phyloP scores from a whole-genome alignment of 2,888 invertebrate genomes.

The Eumerus sabulonum region DNA sequence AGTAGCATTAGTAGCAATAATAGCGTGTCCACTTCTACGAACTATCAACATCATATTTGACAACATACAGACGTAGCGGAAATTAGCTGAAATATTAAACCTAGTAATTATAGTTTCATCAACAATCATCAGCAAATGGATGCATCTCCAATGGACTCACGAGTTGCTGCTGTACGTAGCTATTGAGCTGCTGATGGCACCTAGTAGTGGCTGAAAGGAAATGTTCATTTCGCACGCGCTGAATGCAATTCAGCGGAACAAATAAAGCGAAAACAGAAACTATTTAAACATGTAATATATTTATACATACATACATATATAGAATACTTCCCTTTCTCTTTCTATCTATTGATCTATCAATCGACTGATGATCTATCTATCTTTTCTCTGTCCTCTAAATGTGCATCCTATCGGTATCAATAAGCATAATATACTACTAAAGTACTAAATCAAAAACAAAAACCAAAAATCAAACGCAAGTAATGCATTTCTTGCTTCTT shows the following conservation, averaged over 20 bases:
- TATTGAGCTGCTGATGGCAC: slow-evolving; percentile 22
- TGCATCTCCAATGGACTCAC: neutral
- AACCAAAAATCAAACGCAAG: slow-evolving; percentile 44
- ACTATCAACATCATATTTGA: slow-evolving; percentile 70
- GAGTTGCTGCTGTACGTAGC: slow-evolving; percentile 40
- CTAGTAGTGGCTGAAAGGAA: slow-evolving; percentile 31
- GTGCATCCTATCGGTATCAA: slow-evolving; percentile 40
- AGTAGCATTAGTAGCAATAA: slow-evolving; percentile 65
- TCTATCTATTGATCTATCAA: neutral
- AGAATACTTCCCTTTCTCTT: slow-evolving; percentile 15
- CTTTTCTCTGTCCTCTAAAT: slow-evolving; percentile 18
- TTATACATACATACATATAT: slow-evolving; percentile 10
- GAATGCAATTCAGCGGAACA: slow-evolving; percentile 10
- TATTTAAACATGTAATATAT: slow-evolving; percentile 15
- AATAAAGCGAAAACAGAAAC: slow-evolving; percentile 4
- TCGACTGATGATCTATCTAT: slow-evolving; percentile 1
- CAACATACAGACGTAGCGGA: slow-evolving; percentile 57
- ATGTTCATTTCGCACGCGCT: slow-evolving; percentile 47
- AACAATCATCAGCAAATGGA: slow-evolving; percentile 32
- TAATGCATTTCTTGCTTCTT: slow-evolving; percentile 1
- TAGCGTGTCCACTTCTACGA: slow-evolving; percentile 57
- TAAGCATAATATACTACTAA: slow-evolving; percentile 26
- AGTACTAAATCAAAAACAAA: slow-evolving; percentile 38
- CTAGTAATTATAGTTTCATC: slow-evolving; percentile 52
- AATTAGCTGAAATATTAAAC: slow-evolving; percentile 66